Evolutionary conservation across 1,140 invertebrate genomes (phyloP).

Genomic region (Lucilia cuprina): DNA sequence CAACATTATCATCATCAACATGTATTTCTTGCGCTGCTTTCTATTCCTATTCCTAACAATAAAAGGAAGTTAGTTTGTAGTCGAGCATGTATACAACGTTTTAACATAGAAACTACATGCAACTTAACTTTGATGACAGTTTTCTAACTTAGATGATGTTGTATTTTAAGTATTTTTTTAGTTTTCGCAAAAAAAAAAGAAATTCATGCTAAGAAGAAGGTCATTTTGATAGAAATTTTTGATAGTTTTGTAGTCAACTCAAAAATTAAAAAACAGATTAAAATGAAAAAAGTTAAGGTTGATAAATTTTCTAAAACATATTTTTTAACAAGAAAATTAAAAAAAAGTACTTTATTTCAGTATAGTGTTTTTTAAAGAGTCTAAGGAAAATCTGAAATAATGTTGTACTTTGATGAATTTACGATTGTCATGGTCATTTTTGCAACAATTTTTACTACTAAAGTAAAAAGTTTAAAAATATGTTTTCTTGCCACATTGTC

Average conservation of each 20-base stretch:
- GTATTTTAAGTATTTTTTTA: not conserved
- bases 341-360: not conserved
- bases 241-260: slow-evolving; percentile 6
- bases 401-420: slow-evolving; percentile 6
- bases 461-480: not conserved
- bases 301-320: not conserved
- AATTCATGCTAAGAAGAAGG: slow-evolving; percentile 11
- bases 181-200: not conserved
- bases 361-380: not conserved
- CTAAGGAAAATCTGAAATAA: not conserved
- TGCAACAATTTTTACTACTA: slow-evolving; percentile 11
- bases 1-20: not conserved
- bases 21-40: not conserved
- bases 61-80: slow-evolving; percentile 14
- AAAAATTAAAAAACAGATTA: not conserved
- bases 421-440: slow-evolving; percentile 14
- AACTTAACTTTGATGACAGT: slow-evolving; percentile 17
- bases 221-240: slow-evolving; percentile 15
- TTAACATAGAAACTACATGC: slow-evolving; percentile 15
- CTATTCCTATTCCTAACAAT: not conserved
- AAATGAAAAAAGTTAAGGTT: not conserved
- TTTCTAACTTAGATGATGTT: not conserved
- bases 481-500: not conserved
- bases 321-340: not conserved
- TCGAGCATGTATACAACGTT: not conserved